Evolutionary conservation across 1,140 invertebrate genomes (phyloP).

Genomic region (Sipha flava): DNA sequence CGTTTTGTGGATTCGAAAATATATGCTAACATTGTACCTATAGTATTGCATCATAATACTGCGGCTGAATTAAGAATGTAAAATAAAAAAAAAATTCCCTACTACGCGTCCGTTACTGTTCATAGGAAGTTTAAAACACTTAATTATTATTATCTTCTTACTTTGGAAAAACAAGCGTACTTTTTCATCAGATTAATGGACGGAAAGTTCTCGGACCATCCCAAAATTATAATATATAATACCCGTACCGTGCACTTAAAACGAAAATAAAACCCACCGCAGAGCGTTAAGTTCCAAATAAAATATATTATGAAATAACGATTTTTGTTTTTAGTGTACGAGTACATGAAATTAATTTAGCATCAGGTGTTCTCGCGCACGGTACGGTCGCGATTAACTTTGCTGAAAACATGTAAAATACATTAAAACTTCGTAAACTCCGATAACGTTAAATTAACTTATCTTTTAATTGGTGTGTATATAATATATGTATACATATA

Average conservation of each 20-base stretch:
- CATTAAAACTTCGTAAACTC: neutral
- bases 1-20: too few species aligned
- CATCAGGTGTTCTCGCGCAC: neutral
- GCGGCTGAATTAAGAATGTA: too few species aligned
- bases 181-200: neutral
- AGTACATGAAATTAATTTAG: neutral
- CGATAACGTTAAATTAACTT: too few species aligned
- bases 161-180: neutral
- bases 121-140: too few species aligned
- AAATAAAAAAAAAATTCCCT: too few species aligned
- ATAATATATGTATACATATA: too few species aligned
- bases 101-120: too few species aligned
- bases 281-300: neutral
- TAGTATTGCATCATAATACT: too few species aligned
- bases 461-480: too few species aligned
- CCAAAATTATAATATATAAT: neutral
- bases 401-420: neutral
- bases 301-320: neutral
- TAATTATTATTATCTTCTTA: neutral
- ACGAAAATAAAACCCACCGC: neutral
- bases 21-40: too few species aligned
- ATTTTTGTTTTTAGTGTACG: neutral
- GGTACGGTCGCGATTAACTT: neutral
- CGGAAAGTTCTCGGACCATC: neutral
- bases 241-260: neutral